Conservation (phyloP, 1,140 invertebrate species). For the Diachasma alloeum region DNA sequence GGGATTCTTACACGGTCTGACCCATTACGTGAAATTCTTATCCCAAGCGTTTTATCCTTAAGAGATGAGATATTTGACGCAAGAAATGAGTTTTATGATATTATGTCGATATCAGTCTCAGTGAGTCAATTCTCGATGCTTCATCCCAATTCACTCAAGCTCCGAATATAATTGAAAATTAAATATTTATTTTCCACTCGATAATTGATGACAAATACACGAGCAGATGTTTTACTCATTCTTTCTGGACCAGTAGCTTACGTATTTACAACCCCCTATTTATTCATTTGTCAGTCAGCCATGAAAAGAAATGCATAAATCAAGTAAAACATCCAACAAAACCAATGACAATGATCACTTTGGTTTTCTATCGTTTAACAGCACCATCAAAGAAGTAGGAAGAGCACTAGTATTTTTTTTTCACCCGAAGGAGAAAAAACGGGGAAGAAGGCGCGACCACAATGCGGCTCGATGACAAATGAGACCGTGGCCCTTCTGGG, state of each 20-base stretch:
- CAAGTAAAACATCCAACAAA: conserved; percentile 37
- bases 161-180: conserved; percentile 48
- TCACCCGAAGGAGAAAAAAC: conserved; percentile 19
- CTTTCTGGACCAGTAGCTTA: neutral
- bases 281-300: conserved; percentile 39
- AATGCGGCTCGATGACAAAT: conserved; percentile 63
- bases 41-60: no score
- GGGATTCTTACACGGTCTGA: no score
- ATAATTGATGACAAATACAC: conserved; percentile 66
- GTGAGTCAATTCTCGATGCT: neutral
- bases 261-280: conserved; percentile 28
- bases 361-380: neutral
- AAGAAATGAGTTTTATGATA: no score
- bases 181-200: conserved; percentile 52
- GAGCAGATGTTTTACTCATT: conserved; percentile 58
- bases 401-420: conserved; percentile 19
- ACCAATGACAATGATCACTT: conserved; percentile 38
- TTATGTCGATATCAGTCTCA: no score
- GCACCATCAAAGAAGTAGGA: conserved; percentile 16
- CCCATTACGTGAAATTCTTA: no score
- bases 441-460: conserved; percentile 58
- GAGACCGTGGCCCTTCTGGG: conserved; percentile 38
- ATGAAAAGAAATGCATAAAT: conserved; percentile 62
- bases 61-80: no score
- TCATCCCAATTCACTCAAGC: conserved; percentile 27